A percentile compares a stretch with the other conserved stretches of the same genome.
Conservation (phyloP, 2,888 invertebrate species). For the Trichogramma evanescens region DNA sequence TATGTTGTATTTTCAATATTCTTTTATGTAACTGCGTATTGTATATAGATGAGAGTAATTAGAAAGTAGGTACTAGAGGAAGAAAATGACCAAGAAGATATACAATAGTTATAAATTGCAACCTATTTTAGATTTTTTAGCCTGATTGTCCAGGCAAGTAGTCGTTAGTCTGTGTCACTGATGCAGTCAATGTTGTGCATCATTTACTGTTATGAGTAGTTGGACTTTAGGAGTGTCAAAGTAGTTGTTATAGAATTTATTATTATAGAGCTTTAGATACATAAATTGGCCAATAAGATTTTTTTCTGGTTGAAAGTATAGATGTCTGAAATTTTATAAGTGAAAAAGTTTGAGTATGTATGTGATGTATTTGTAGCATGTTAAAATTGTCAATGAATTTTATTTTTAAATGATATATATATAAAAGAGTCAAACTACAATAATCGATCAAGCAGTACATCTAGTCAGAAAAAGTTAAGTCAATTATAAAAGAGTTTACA, state of each 20-base stretch:
- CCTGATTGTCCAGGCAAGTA: conserved; percentile 18
- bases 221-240: conserved; percentile 14
- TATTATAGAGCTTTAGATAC: conserved; percentile 19
- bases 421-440: conserved; percentile 12
- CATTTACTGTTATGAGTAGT: conserved; percentile 11
- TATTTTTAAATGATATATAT: conserved; percentile 15
- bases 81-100: conserved; percentile 15
- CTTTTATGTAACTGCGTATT: conserved; percentile 12
- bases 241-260: conserved; percentile 9
- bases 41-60: conserved; percentile 16
- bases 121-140: conserved; percentile 18
- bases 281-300: conserved; percentile 16
- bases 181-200: conserved; percentile 18
- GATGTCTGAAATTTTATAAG: conserved; percentile 14
- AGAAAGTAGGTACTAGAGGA: conserved; percentile 9
- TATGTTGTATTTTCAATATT: conserved; percentile 17
- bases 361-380: conserved; percentile 8
- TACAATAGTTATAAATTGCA: conserved; percentile 13
- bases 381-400: conserved; percentile 16
- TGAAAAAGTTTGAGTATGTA: conserved; percentile 6
- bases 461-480: conserved; percentile 23
- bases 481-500: conserved; percentile 14
- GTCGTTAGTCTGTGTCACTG: conserved; percentile 20
- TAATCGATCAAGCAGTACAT: conserved; percentile 22
- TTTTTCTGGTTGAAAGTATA: conserved; percentile 18